phyloP scores from a whole-genome alignment of 1,140 invertebrate species.

The Meloidogyne hapla region DNA sequence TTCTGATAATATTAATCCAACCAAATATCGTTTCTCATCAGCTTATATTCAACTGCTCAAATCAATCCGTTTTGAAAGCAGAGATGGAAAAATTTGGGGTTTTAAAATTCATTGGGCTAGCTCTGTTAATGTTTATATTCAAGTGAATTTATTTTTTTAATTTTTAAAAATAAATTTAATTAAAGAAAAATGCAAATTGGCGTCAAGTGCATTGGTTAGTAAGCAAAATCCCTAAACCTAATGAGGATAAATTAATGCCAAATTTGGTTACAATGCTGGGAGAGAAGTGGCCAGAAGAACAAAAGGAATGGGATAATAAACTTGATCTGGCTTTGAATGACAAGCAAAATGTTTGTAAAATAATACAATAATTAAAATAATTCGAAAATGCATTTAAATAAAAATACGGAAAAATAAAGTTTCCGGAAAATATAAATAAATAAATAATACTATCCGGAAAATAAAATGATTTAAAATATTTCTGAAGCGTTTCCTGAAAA shows the following conservation, averaged over 20 bases:
- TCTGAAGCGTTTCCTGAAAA: too few species aligned
- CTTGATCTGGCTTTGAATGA: slow-evolving; percentile 25
- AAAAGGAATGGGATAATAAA: slow-evolving; percentile 46
- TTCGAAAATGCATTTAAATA: too few species aligned
- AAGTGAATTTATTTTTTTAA: slow-evolving; percentile 61
- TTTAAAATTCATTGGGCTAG: slow-evolving; percentile 66
- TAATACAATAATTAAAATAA: too few species aligned
- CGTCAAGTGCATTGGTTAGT: slow-evolving; percentile 63
- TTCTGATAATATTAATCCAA: slow-evolving; percentile 67
- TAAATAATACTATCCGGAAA: too few species aligned
- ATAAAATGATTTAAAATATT: too few species aligned
- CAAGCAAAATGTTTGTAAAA: background rate
- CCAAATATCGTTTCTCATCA: slow-evolving; percentile 68
- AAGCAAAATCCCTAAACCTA: slow-evolving; percentile 46
- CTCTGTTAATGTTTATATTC: slow-evolving; percentile 68
- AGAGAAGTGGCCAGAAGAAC: slow-evolving; percentile 44
- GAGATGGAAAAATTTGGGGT: slow-evolving; percentile 46
- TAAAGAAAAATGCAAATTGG: slow-evolving; percentile 48
- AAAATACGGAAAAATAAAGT: too few species aligned
- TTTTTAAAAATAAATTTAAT: slow-evolving; percentile 3
- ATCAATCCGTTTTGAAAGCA: slow-evolving; percentile 41
- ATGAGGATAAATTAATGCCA: slow-evolving; percentile 20
- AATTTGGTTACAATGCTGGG: slow-evolving; percentile 39
- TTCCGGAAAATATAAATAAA: too few species aligned
- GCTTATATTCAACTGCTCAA: slow-evolving; percentile 65